A percentile compares a stretch with the other conserved stretches of the same genome.
These are phyloP conservation scores for Cebuella pygmaea DNA, from an alignment of 2,797 vertebrate species.

Conservation along the genomic window DNA sequence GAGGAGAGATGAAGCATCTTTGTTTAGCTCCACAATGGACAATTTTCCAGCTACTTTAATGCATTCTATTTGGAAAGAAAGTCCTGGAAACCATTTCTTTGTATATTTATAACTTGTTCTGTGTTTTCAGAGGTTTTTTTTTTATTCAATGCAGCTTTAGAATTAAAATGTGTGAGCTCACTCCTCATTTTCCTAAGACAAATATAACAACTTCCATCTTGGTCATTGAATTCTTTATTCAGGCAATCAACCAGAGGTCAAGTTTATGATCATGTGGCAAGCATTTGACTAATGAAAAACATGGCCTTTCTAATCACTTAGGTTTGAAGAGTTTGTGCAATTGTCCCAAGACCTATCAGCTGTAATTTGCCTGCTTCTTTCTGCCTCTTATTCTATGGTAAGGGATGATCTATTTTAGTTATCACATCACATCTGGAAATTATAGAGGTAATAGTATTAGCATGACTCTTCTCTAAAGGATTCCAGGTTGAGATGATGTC, in stretches of 20 bases:
- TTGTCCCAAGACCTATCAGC: neutral
- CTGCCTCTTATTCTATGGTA: neutral
- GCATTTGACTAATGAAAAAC: neutral
- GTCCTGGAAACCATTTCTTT: conserved; percentile 63
- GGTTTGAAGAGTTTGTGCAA: neutral
- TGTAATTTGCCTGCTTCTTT: neutral
- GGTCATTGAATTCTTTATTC: neutral
- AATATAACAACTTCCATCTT: conserved; percentile 50
- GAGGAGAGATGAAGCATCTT: conserved; percentile 28
- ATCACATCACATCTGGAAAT: conserved; percentile 8
- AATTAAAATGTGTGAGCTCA: conserved; percentile 35
- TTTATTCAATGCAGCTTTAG: conserved; percentile 54
- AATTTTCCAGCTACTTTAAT: conserved; percentile 45
- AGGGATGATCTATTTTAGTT: neutral
- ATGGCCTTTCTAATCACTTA: neutral
- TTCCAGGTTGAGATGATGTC: neutral
- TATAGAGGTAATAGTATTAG: neutral
- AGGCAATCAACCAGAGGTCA: neutral
- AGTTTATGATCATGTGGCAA: neutral
- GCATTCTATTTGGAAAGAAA: conserved; percentile 46
- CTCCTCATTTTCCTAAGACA: conserved; percentile 43
- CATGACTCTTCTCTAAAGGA: neutral
- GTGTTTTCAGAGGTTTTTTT: neutral
- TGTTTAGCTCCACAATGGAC: conserved; percentile 39
- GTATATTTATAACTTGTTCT: conserved; percentile 51